Evolutionary conservation across 2,797 vertebrate species (phyloP).

Genomic region (Leptodactylus fallax): DNA sequence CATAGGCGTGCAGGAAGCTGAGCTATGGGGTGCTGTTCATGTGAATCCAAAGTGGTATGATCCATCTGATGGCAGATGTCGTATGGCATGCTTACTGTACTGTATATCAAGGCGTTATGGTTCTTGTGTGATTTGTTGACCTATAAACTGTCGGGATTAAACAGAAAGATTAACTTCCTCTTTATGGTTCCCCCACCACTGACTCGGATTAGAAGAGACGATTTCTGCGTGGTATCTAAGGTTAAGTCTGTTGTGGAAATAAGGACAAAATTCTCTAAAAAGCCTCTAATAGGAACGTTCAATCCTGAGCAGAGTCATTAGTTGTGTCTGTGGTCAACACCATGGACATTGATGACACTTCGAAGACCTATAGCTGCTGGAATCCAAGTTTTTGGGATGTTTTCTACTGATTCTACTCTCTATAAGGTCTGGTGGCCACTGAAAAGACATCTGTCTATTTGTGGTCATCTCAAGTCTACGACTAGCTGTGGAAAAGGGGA

Average conservation of each 20-base stretch:
- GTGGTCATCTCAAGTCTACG: no score
- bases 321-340: neutral
- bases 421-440: neutral
- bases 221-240: slow-evolving; percentile 1
- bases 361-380: neutral
- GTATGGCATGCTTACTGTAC: neutral
- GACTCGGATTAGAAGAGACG: slow-evolving; percentile 5
- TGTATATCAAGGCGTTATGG: neutral
- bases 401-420: neutral
- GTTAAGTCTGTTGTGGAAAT: neutral
- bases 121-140: slow-evolving; percentile 8
- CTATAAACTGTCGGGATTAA: slow-evolving; percentile 15
- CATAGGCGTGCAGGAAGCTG: neutral
- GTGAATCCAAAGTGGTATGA: neutral
- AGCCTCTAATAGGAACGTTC: neutral
- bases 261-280: neutral
- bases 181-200: neutral
- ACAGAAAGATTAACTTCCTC: slow-evolving; percentile 3
- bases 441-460: no score
- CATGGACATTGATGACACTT: neutral
- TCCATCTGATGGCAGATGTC: no score
- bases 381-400: neutral
- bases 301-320: neutral
- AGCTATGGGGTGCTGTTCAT: neutral
- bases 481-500: neutral